Base-by-base conservation (phyloP, 2,797 vertebrate genomes). In the Hirundo rustica region DNA sequence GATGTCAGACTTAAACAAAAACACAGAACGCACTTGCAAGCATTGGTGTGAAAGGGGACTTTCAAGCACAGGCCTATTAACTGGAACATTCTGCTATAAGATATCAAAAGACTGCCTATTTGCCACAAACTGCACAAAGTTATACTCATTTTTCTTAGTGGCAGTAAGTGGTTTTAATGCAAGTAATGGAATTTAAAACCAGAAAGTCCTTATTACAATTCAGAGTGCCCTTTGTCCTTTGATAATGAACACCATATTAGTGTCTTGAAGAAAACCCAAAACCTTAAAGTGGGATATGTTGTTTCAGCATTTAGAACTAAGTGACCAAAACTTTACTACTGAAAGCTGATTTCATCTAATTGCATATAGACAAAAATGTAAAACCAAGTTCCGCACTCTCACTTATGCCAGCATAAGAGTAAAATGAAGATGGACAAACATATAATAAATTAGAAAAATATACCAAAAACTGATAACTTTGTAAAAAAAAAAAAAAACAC, bases 81-180 rank as follows among this genome's bases (percentile, higher is more conserved):
- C 76, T 82, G 83, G 94, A 96, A 92, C 95, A 71, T 93, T 94
- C 95, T 95, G 92, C 95, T 96, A 36, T 91, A 92, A 73, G 92
- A 90, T 93, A 87, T 96, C 93, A 95, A 96, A 97, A 96, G 94
- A 44, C 73, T 89, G 79, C 65, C 75, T 92, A 84, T 92, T 93
- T 96, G 81, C 78, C 70, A 85, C 74, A 87, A 94, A 97, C 74
- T 96, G 95, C 42, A 12, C 90, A 87, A 95, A 96, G 95, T 89
- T 95, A 93, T 64, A 88, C 88, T 88, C 91, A 90, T 97, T 96
- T 95, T 84, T 93, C 84, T 94, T 73, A 81, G 74, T 89, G 92
- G 95, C 96, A 96, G 82, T 91, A 93, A 96, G 95, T 92, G 79
- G 76, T 95, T 96, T 96, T 93, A 97, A 96, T 97, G 95, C 66